Evolutionary conservation across 2,888 invertebrate genomes (phyloP), one percentile per base, ranked within the genome.

Genomic region (Eubasilissa splendida): DNA sequence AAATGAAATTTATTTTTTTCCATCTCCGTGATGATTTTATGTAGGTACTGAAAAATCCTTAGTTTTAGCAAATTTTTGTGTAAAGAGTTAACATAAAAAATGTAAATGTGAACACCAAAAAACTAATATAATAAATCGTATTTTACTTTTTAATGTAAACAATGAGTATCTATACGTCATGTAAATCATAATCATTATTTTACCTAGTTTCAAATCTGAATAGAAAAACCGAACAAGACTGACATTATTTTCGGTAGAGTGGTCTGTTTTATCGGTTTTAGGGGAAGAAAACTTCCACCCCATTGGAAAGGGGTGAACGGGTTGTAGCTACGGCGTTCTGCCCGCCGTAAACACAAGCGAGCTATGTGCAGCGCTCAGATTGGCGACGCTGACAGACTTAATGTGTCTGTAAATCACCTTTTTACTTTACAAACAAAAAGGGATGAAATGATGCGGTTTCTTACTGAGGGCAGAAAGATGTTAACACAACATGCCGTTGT

Each of bases 171-270:
- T 1, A 1, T 22, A 22, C 22, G 1, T 22, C 1, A 22, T 22
- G 22, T 22, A 22, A 22, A 42, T 42, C 7, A 42, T 2, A 42
- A 1, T 42, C 1, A 42, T 4, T 42, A 42, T 42, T 42, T 5
- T 7, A 9, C 58, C n/a, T 8, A 58, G 0, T 8, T 58, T n/a
- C 12, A 58, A 58, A 58, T 4, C n/a, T 11, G 8, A 58, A 4
- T n/a, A n/a, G 58, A 54, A 14, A 70, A 70, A 70, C 70, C 11
- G 70, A 14, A 56, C 53, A 52, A 65, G 66, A 77, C 50, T 68
- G 79, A 79, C 79, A 78, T 82, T 82, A 79, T 76, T 65, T 76
- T 82, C 71, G 59, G 60, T 22, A 10, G 52, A 75, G 76, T 60
- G 81, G 79, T 73, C 70, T 73, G 76, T 77, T 81, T 79, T 79